Evolutionary conservation across 2,888 invertebrate genomes (phyloP).

Genomic region (Drosophila pseudotakahashii): DNA sequence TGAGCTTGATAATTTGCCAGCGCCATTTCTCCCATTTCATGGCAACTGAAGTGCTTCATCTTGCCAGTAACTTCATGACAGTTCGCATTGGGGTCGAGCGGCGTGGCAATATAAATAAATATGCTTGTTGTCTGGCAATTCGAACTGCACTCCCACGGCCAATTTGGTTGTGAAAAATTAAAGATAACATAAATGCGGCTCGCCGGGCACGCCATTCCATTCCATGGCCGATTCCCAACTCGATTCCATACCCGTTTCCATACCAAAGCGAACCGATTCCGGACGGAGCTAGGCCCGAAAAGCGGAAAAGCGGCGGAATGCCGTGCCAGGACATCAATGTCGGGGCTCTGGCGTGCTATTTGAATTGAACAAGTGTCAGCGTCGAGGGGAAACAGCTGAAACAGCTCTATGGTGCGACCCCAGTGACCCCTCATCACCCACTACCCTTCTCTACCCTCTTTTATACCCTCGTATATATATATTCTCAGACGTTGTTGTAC

Average conservation of each 20-base stretch:
- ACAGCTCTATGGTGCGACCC: constrained; percentile 31
- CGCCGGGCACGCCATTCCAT: constrained; percentile 54
- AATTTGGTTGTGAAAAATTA: constrained; percentile 77
- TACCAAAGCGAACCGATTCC: not conserved
- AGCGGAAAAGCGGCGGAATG: constrained; percentile 49
- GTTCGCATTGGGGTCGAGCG: constrained; percentile 35
- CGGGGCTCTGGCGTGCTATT: constrained; percentile 75
- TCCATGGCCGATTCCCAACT: not conserved
- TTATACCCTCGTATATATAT: not conserved
- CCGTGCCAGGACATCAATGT: constrained; percentile 79
- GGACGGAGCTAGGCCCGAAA: constrained; percentile 31
- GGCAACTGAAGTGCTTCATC: constrained; percentile 18
- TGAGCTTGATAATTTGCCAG: not conserved
- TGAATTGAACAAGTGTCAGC: constrained; percentile 79
- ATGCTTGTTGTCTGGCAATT: constrained; percentile 72
- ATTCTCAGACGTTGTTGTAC: constrained; percentile 8
- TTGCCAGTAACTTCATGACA: constrained; percentile 29
- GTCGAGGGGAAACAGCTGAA: constrained; percentile 67
- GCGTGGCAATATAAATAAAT: constrained; percentile 63
- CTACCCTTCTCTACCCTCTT: constrained; percentile 2
- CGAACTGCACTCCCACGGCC: constrained; percentile 74
- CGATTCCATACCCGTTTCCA: not conserved
- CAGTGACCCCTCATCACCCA: constrained; percentile 7
- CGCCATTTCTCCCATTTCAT: not conserved
- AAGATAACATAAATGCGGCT: constrained; percentile 78